Evolutionary conservation across 1,140 invertebrate species (phyloP), one percentile per base, ranked within the genome.

Genomic region (Drosophila nasuta): DNA sequence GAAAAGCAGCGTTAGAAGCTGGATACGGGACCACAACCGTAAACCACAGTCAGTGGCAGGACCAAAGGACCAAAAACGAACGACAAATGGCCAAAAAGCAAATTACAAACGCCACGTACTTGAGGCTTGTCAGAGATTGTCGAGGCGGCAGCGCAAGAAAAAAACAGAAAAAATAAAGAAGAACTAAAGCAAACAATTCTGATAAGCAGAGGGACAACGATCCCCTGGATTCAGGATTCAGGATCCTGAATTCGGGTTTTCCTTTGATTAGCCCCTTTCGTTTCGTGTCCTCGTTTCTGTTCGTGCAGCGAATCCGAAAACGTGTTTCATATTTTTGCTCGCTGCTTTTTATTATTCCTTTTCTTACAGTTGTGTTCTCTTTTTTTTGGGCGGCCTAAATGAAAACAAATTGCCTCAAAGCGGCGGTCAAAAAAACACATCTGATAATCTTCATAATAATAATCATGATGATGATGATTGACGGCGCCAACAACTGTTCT

Each of bases 381-480:
- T 8, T 7, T 7, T 41, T 59, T 52, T 8, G 6, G 15, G 20
- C 20, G 5, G 11, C 25, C 17, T 63, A 79, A 87, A 88, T 87
- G 82, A 77, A 79, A 82, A 79, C 72, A 88, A 86, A 87, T 87
- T 66, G 76, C 45, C 68, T 59, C 59, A 62, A 49, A 70, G 30
- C 43, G 54, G 48, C 74, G 74, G 79, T 80, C 77, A 87, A 83
- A 77, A 73, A 76, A 83, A 77, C 77, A 76, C 76, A 76, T 75
- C 81, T 72, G 51, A 64, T 43, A 57, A 66, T 72, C 15, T 57
- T 25, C 20, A 25, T 25, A 25, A 25, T 25, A 25, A 25, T 25
- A 25, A 25, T 25, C 20, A 25, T 64, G 51, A 63, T 87, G 75
- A 86, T 86, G 80, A 87, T 83, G 83, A 87, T 88, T 87, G 83